phyloP scores from a whole-genome alignment of 2,113 vertebrate genomes.

The Oncorhynchus gorbuscha region DNA sequence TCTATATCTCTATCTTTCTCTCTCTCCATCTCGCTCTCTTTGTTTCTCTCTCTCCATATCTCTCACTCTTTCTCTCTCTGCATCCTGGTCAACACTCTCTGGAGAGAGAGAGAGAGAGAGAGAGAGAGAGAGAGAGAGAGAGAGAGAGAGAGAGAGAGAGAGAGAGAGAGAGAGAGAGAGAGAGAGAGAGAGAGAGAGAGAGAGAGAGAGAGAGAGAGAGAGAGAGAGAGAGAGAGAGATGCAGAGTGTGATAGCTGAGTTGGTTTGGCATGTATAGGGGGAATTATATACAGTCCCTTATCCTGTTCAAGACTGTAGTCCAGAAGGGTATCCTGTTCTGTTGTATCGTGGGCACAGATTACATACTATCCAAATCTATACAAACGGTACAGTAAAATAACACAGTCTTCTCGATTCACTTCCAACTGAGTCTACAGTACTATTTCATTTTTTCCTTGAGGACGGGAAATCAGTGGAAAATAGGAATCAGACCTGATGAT shows the following conservation, averaged over 20 bases:
- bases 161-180: background rate
- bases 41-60: background rate
- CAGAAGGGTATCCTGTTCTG: no score
- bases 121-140: background rate
- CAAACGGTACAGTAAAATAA: no score
- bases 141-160: background rate
- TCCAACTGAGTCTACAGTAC: no score
- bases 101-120: background rate
- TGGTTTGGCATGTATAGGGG: background rate
- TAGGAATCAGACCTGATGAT: background rate
- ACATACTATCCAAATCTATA: background rate
- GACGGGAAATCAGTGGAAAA: background rate
- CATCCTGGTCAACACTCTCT: background rate
- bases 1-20: conserved; percentile 10
- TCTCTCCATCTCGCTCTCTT: background rate
- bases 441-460: no score
- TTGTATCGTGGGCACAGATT: background rate
- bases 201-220: background rate
- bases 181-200: background rate
- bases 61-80: background rate
- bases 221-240: background rate
- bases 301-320: no score
- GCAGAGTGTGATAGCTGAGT: background rate
- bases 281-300: no score
- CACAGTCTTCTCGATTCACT: no score